phyloP scores from a whole-genome alignment of 2,113 vertebrate species.

The Nematolebias whitei region DNA sequence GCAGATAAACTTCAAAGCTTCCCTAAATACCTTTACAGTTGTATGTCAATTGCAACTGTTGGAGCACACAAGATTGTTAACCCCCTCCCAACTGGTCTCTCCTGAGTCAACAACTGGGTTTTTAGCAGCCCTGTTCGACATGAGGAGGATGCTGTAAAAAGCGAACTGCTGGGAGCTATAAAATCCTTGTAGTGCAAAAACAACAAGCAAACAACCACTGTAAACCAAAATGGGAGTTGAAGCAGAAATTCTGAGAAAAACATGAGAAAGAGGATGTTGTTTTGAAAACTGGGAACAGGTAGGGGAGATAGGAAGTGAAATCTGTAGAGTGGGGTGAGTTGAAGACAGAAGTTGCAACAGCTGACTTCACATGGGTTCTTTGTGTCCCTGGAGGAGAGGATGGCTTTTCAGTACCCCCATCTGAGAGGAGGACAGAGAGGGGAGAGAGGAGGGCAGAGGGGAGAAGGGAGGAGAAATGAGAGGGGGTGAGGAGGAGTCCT shows the following conservation, averaged over 20 bases:
- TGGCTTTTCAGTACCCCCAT: conserved; percentile 68
- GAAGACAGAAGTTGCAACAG: conserved; percentile 75
- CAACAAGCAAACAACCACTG: background rate
- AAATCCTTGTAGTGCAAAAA: conserved; percentile 4
- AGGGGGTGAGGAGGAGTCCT: conserved; percentile 59
- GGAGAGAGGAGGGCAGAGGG: conserved; percentile 10
- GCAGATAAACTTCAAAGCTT: conserved; percentile 58
- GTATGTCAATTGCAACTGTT: conserved; percentile 53
- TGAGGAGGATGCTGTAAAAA: conserved; percentile 49
- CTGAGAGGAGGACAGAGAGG: conserved; percentile 66
- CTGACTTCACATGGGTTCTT: conserved; percentile 77
- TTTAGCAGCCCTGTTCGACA: conserved; percentile 49
- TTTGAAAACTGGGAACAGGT: conserved; percentile 45
- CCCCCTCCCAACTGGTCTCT: conserved; percentile 47
- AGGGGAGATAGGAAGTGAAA: conserved; percentile 37
- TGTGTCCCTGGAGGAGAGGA: conserved; percentile 65
- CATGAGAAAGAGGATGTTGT: background rate
- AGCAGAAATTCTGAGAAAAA: background rate
- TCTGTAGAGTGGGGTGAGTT: conserved; percentile 9
- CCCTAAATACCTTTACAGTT: conserved; percentile 53
- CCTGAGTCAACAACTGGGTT: conserved; percentile 61
- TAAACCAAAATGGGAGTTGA: background rate
- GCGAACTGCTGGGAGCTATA: conserved; percentile 33
- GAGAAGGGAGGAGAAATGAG: conserved; percentile 42
- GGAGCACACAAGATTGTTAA: conserved; percentile 54